A percentile compares a stretch with the other conserved stretches of the same genome.
Evolutionary conservation across 92 coral and sea anemone species (phyloP).

Genomic region (Siderastrea siderea): DNA sequence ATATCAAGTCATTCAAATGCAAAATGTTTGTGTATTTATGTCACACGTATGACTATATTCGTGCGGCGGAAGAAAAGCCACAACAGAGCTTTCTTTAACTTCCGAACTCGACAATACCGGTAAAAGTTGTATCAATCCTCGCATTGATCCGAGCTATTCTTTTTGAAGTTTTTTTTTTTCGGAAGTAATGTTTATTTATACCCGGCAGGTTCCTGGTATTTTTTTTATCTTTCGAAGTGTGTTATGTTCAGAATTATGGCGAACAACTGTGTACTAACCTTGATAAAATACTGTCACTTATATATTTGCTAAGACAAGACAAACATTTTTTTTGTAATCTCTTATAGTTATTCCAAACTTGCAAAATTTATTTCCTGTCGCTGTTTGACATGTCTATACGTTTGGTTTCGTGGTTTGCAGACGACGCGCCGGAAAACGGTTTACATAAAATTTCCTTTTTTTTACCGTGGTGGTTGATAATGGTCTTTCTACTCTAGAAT

Average conservation of each 20-base stretch:
- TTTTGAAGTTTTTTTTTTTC: no score
- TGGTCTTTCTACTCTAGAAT: no score
- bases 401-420: background rate
- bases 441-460: no score
- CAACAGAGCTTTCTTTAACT: no score
- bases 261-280: background rate
- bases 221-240: background rate
- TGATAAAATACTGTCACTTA: background rate
- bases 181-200: no score
- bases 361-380: constrained; percentile 1
- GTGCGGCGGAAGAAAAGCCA: background rate
- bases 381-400: background rate
- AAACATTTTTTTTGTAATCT: background rate
- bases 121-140: no score
- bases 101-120: no score
- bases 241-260: background rate
- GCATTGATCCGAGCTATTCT: no score
- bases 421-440: background rate
- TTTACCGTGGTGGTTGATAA: no score
- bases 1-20: constrained; percentile 7
- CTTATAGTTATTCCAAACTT: background rate
- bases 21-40: background rate
- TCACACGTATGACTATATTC: background rate
- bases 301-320: constrained; percentile 1
- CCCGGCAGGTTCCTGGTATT: no score